These are phyloP conservation scores for Bugula neritina DNA, from an alignment of 2,888 invertebrate species.

Conservation along the genomic window DNA sequence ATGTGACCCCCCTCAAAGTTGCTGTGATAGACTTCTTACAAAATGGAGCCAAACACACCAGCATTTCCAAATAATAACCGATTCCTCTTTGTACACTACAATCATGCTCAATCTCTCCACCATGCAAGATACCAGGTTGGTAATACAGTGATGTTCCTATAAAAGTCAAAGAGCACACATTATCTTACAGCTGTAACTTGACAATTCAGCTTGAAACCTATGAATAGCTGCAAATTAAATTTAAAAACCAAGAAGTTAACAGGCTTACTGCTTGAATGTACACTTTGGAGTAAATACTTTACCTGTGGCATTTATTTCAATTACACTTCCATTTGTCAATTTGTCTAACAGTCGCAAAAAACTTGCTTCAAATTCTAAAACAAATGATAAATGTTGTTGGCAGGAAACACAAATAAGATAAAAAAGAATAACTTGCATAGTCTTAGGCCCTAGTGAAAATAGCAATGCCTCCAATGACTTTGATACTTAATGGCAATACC, in stretches of 20 bases:
- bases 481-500: no score
- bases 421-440: no score
- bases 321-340: constrained; percentile 79
- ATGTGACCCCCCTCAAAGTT: constrained; percentile 82
- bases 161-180: neutral
- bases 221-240: no score
- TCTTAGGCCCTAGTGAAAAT: no score
- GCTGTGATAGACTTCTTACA: constrained; percentile 81
- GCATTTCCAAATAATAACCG: constrained; percentile 80
- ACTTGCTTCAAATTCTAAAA: constrained; percentile 76
- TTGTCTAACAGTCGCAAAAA: constrained; percentile 83
- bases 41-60: constrained; percentile 85
- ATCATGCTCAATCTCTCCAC: constrained; percentile 80
- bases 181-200: no score
- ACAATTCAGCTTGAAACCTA: no score
- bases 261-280: no score
- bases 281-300: no score
- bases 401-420: no score
- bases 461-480: no score
- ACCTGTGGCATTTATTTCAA: constrained; percentile 80
- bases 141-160: constrained; percentile 77
- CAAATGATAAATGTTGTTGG: constrained; percentile 32
- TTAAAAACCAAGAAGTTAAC: no score
- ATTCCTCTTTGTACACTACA: constrained; percentile 74
- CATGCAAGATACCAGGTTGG: constrained; percentile 82